Evolutionary conservation across 2,888 invertebrate species (phyloP), one percentile per base, ranked within the genome.

Genomic region (Euphydryas editha): DNA sequence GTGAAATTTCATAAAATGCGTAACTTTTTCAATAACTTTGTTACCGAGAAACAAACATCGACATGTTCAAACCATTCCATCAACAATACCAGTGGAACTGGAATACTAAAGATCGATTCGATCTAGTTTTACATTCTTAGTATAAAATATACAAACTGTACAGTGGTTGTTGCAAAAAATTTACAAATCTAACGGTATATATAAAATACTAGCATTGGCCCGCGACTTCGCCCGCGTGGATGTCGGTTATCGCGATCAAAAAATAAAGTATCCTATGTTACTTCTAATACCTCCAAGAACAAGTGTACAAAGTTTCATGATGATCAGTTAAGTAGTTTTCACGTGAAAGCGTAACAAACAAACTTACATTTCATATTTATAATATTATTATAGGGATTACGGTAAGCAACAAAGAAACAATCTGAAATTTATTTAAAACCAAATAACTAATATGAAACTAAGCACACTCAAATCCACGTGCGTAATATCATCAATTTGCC

Each of bases 401-500:
- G 2, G 18, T 13, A 18, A n/a, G 47, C 55, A 44, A 39, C 39
- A 51, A 30, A 49, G 24, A 62, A 55, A 18, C 24, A 17, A 55
- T 8, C 30, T n/a, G n/a, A n/a, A n/a, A n/a, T n/a, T n/a, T n/a
- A 44, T 44, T n/a, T 44, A n/a, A 44, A 15, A 44, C 42, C 42
- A 15, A 39, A 39, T 30, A 30, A 10, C 11, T 39, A 39, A n/a
- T 44, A n/a, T 44, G 42, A 24, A 21, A 17, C 20, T 24, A 44
- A 21, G 36, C 44, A 59, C 51, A 59, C 13, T 54, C 56, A 57
- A 46, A 20, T 46, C 56, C 55, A 56, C 47, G 62, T 62, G 62
- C 37, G 46, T 54, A 21, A 62, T 57, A 8, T 47, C 20, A 47
- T 47, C 56, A 36, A 21, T 8, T 56, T 62, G 62, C 62, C 62